Evolutionary conservation across 2,888 invertebrate genomes (phyloP).

Genomic region (Andrena fulva): DNA sequence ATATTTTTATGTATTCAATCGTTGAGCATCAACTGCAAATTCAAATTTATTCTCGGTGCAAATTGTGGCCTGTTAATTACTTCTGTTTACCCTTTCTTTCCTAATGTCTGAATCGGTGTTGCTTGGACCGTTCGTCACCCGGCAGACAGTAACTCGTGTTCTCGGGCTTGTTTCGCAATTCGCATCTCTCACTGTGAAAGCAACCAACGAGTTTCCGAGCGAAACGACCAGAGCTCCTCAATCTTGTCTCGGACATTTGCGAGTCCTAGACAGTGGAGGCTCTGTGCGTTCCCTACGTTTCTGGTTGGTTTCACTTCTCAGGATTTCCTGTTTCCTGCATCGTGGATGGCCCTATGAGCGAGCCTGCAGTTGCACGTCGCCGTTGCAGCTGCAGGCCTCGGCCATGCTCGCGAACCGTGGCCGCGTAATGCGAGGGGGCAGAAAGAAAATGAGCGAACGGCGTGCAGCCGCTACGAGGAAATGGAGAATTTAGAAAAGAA

Average conservation of each 20-base stretch:
- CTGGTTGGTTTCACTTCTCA: conserved; percentile 79
- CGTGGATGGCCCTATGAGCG: conserved; percentile 67
- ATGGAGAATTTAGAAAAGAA: conserved; percentile 24
- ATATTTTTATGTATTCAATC: no score
- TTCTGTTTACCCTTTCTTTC: no score
- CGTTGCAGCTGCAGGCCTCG: conserved; percentile 44
- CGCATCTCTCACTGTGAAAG: conserved; percentile 31
- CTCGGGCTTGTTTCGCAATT: conserved; percentile 23
- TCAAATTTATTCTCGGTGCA: no score
- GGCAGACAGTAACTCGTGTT: conserved; percentile 8
- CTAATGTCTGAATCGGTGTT: not conserved
- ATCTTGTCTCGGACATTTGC: conserved; percentile 56
- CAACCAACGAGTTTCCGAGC: conserved; percentile 23
- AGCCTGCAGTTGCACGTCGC: conserved; percentile 47
- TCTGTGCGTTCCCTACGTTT: conserved; percentile 75
- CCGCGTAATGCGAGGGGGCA: conserved; percentile 42
- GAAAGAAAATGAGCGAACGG: conserved; percentile 31
- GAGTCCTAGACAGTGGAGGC: conserved; percentile 75
- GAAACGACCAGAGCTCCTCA: conserved; percentile 48
- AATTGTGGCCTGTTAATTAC: no score
- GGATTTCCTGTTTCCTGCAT: conserved; percentile 82
- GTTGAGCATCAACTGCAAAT: no score
- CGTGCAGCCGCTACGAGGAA: conserved; percentile 21
- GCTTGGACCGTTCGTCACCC: conserved; percentile 4
- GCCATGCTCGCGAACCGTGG: conserved; percentile 51